These are phyloP conservation scores for Helogale parvula DNA, from an alignment of 2,113 vertebrate species.

Conservation along the genomic window DNA sequence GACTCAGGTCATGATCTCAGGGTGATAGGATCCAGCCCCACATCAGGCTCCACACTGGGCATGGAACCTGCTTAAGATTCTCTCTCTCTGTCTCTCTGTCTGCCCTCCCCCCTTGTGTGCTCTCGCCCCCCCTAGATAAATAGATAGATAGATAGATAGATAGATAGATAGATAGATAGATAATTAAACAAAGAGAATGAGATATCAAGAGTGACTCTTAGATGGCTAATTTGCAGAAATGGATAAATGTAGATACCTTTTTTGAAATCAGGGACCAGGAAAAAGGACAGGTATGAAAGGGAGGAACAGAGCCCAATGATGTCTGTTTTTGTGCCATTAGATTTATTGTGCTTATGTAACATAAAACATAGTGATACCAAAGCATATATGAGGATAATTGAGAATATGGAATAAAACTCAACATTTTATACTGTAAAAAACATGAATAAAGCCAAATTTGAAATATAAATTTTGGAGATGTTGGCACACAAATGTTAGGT, in stretches of 20 bases:
- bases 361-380: background rate
- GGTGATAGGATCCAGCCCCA: fast-evolving
- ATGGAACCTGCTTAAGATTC: too few relatives aligned
- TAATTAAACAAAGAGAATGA: too few relatives aligned
- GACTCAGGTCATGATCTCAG: too few relatives aligned
- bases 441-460: background rate
- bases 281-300: background rate
- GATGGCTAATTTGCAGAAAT: background rate
- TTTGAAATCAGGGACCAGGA: background rate
- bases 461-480: background rate
- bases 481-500: background rate
- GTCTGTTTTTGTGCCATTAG: background rate
- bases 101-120: too few relatives aligned
- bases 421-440: background rate
- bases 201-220: background rate
- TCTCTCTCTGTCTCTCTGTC: too few relatives aligned
- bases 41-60: too few relatives aligned
- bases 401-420: background rate
- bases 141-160: too few relatives aligned
- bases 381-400: background rate
- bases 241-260: background rate
- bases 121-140: too few relatives aligned
- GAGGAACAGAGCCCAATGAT: background rate
- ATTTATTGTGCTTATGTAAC: background rate
- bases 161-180: too few relatives aligned